Base-by-base conservation (phyloP, 2,888 invertebrate species). In the Neria commutata region DNA sequence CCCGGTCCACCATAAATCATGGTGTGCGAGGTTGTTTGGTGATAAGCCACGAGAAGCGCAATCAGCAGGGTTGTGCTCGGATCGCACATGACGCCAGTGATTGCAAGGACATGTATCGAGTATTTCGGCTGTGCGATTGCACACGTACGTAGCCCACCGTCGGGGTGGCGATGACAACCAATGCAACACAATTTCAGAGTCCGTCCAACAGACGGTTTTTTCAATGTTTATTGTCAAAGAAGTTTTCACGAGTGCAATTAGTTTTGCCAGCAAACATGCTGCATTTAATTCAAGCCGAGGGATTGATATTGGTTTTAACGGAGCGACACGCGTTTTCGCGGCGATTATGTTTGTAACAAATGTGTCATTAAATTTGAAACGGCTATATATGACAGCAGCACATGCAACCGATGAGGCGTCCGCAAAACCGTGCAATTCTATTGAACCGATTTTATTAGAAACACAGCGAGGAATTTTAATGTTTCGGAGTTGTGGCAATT, bases 101-200 rank as follows among this genome's bases (percentile, higher is more conserved):
- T 49, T 16, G 34, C 63, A 52, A 4, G 63, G 61, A 24, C 54
- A 8, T 4, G 46, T 42, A 14, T 64, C 60, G 8, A 64, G 54
- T 33, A 64, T 61, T 19, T 58, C 55, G 6, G 65, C 62, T 8
- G 58, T 65, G 1, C 63, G 25, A 23, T 67, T 67, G 40, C 60
- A 58, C 0, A 64, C 58, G 29, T 62, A 65, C 10, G 62, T 60
- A 16, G 53, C 56, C 65, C 63, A 65, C 11, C 57, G 61, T 19
- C 62, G 37, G 1, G 62, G 65, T 4, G 62, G 62, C 29, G 52
- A 54, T 1, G 60, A 58, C 1, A 75, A 47, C 74, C 75, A 77
- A 29, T 63, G 60, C 0, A 75, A 53, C 1, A 70, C 69, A 6
- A 75, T 70, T 17, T 65, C 67, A 0, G 73, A 76, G 54, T 78